Base-by-base conservation (phyloP, 2,113 vertebrate species). In the Rhabdomys dilectus region DNA sequence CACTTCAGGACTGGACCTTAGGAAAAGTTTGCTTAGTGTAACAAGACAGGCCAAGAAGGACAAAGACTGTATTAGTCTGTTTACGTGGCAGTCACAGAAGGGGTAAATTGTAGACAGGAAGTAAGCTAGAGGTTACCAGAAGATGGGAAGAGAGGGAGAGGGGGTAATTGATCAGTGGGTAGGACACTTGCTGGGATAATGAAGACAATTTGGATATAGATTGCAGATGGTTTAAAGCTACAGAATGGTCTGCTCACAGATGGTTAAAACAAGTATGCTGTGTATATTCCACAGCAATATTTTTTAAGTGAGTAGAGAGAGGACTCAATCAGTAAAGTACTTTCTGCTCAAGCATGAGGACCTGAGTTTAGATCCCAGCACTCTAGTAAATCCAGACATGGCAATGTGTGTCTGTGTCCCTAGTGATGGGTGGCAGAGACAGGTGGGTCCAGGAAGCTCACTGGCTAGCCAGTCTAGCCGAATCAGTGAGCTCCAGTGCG, bases 61-160 rank as follows among this genome's bases (percentile, higher is more conserved):
- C 60, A 64, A 51, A 66, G 6, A 17, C 4, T 29, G 0, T 8
- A 5, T 76, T 60, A 56, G 34, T 94, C 80, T 7, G n/a, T 11
- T 68, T 70, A 29, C 1, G 12, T 48, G 22, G 48, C 42, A 10
- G 19, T 48, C 34, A 19, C 11, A 34, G 19, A 51, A 26, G 3
- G 29, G 21, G 36, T 10, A 24, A 36, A 51, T 9, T 34, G 51
- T 26, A 66, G n/a, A 60, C 39, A 68, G 15, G 31, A 94, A 51
- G n/a, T 51, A 92, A 48, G 56, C 60, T 12, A 70, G 53, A 89
- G 62, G 39, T 7, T 36, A 7, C 36, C 51, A 72, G 62, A 21
- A 34, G 8, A 39, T 22, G 45, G 16, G 26, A 2, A 48, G 8
- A 48, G 73, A 8, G 19, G 4, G 0, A 3, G 2, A 26, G 17